Base-by-base conservation (phyloP, 2,888 invertebrate genomes). In the Archaeoteleia sp. region DNA sequence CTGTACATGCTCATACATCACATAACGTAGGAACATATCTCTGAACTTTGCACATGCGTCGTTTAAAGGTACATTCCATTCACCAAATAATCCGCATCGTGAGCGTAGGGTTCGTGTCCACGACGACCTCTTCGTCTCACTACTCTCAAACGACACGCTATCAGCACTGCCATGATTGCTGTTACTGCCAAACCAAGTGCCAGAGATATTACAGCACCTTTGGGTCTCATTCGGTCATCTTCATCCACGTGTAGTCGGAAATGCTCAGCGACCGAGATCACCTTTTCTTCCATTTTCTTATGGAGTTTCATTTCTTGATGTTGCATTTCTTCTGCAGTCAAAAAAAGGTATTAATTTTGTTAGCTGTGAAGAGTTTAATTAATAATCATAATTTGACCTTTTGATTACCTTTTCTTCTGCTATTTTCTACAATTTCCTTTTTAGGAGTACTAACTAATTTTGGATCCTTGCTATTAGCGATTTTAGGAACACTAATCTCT, bases 41-140 rank as follows among this genome's bases (percentile, higher is more conserved):
- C n/a, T n/a, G n/a, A n/a, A n/a, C n/a, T n/a, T n/a, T n/a, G n/a
- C n/a, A n/a, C n/a, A n/a, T n/a, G n/a, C n/a, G n/a, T n/a, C n/a
- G n/a, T n/a, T 89, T 91, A 96, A 82, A 97, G 91, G 87, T 97
- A 98, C 97, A 98, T 97, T 80, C 97, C 97, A 87, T 98, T 97
- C 76, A 98, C 97, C 78, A 98, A 89, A 87, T 97, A 97, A 88
- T 97, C 97, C 0, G 97, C 96, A 87, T 97, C 97, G 85, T 96
- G 95, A 23, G 95, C 93, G 81, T 93, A 93, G 10, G 92, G 90
- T 43, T 92, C 90, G 85, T 94, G 92, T 61, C 93, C 92, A 40
- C 93, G 92, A 75, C 93, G 90, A 69, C 92, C 88, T 54, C 93
- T 88, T 73, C 94, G 89, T 53, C 89, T 86, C 10, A 95, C 92